Evolutionary conservation across 1,140 invertebrate genomes (phyloP).

Genomic region (Drosophila elegans): DNA sequence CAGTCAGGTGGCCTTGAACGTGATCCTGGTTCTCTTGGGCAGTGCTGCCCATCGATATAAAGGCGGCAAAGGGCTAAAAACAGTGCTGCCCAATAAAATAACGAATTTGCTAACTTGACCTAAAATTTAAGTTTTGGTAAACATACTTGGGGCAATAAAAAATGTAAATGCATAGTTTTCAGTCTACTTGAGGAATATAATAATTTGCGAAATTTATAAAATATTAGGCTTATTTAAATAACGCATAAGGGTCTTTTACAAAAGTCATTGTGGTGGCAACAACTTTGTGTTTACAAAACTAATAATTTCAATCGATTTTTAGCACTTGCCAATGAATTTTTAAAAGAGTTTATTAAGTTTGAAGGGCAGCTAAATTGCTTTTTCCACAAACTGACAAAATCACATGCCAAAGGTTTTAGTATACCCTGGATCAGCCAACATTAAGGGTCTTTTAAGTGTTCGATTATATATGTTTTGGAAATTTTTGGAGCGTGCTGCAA

Average conservation of each 20-base stretch:
- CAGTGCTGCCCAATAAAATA: background rate
- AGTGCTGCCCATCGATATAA: slow-evolving; percentile 11
- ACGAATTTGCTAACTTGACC: background rate
- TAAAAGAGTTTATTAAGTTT: background rate
- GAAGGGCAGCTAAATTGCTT: background rate
- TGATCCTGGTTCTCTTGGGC: slow-evolving; percentile 6
- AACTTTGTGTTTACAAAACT: background rate
- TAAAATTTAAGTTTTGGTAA: background rate
- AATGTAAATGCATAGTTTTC: no score
- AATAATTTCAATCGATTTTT: background rate
- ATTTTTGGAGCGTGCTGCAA: no score
- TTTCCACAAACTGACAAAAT: background rate
- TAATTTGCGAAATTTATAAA: no score
- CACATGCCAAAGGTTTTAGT: background rate
- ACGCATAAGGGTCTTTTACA: background rate
- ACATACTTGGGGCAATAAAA: no score
- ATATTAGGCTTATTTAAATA: background rate
- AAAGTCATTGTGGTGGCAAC: background rate
- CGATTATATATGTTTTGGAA: no score
- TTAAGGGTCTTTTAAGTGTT: no score
- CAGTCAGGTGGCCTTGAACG: slow-evolving; percentile 16
- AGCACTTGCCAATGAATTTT: background rate
- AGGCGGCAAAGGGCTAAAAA: background rate
- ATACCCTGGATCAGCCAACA: background rate
- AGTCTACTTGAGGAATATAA: no score